phyloP scores from a whole-genome alignment of 1,140 invertebrate species.

The Aradophagus sp. region DNA sequence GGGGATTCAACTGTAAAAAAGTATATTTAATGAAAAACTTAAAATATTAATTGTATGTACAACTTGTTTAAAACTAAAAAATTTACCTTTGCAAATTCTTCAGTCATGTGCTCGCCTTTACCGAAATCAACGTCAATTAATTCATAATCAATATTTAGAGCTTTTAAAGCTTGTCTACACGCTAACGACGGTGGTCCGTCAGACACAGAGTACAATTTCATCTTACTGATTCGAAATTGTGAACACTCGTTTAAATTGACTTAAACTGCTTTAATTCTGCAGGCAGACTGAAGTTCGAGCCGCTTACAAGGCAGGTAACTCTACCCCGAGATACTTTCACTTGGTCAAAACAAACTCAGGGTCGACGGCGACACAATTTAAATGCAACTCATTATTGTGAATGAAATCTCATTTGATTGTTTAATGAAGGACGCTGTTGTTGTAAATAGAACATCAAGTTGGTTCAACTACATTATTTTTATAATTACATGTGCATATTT shows the following conservation, averaged over 20 bases:
- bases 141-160: constrained; percentile 79
- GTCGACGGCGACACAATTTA: constrained; percentile 25
- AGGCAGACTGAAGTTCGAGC: constrained; percentile 15
- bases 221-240: constrained; percentile 53
- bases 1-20: constrained; percentile 81
- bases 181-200: constrained; percentile 85
- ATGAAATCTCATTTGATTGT: constrained; percentile 7
- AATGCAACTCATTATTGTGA: constrained; percentile 23
- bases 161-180: constrained; percentile 80
- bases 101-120: constrained; percentile 81
- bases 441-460: too few relatives aligned
- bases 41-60: too few relatives aligned
- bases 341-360: constrained; percentile 31
- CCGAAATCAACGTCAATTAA: constrained; percentile 81
- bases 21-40: constrained; percentile 8
- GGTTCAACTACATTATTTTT: neutral
- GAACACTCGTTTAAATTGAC: constrained; percentile 1
- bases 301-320: constrained; percentile 9
- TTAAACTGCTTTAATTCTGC: too few relatives aligned
- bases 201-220: constrained; percentile 83
- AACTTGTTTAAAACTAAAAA: too few relatives aligned
- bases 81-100: constrained; percentile 80
- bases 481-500: too few relatives aligned
- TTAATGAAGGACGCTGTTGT: neutral
- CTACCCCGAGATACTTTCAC: constrained; percentile 52